A percentile compares a stretch with the other conserved stretches of the same genome.
Conservation (phyloP, 2,797 vertebrate genomes). For the Rhinatrema bivittatum region DNA sequence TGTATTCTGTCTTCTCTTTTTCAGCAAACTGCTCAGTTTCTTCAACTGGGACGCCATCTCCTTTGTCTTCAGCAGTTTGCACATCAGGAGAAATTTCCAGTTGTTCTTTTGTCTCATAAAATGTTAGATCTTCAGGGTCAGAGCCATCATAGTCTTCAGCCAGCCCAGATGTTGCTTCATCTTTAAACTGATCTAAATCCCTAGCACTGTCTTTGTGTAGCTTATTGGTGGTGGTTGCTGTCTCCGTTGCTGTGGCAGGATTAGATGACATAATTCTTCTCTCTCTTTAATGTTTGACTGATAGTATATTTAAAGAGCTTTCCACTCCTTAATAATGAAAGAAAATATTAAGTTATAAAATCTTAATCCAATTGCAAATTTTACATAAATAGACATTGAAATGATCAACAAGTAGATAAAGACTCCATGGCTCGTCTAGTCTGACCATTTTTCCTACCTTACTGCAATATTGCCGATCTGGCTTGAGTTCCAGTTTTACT, state of each 20-base stretch:
- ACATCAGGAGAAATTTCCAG: slow-evolving; percentile 66
- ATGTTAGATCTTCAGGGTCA: slow-evolving; percentile 31
- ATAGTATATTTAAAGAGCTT: background rate
- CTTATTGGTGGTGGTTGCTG: background rate
- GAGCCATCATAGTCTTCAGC: slow-evolving; percentile 6
- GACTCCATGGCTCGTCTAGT: too few species aligned
- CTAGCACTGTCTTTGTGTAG: too few species aligned
- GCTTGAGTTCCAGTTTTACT: too few species aligned
- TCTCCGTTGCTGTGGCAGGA: slow-evolving; percentile 3
- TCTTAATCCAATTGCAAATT: background rate
- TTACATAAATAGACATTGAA: too few species aligned
- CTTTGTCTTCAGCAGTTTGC: slow-evolving; percentile 11
- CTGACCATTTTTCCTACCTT: too few species aligned
- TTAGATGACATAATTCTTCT: slow-evolving; percentile 16
- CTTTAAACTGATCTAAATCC: background rate
- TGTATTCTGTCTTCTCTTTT: slow-evolving; percentile 5
- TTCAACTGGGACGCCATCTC: slow-evolving; percentile 16
- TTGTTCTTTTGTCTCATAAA: slow-evolving; percentile 57
- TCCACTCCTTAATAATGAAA: slow-evolving; percentile 18
- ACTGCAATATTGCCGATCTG: too few species aligned
- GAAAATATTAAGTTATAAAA: slow-evolving; percentile 6
- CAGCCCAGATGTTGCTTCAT: slow-evolving; percentile 1
- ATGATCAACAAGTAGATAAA: too few species aligned
- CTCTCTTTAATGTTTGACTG: slow-evolving; percentile 5
- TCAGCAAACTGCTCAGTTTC: slow-evolving; percentile 1